Evolutionary conservation across 2,888 invertebrate species (phyloP).

Genomic region (Notocelia uddmanniana): DNA sequence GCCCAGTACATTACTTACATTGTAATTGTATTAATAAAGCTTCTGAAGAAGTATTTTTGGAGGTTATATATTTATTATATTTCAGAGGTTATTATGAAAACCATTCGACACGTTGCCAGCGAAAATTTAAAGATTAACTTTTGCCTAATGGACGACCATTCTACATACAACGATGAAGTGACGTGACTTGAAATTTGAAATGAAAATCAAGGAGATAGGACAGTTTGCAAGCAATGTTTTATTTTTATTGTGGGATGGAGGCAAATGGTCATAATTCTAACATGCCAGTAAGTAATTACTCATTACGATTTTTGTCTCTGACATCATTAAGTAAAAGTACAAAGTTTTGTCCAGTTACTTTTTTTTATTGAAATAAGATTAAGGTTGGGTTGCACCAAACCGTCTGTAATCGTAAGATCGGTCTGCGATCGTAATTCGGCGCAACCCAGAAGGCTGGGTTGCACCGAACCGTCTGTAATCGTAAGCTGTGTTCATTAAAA

Average conservation of each 20-base stretch:
- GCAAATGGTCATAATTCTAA: not conserved
- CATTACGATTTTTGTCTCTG: too few species aligned
- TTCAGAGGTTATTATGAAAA: conserved; percentile 30
- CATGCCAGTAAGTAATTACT: not conserved
- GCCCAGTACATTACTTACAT: not conserved
- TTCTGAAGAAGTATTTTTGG: conserved; percentile 3
- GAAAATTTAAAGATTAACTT: conserved; percentile 36
- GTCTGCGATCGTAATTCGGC: too few species aligned
- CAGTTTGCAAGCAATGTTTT: conserved; percentile 5
- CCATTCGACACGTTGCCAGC: conserved; percentile 23
- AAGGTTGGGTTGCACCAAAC: too few species aligned
- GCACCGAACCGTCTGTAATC: too few species aligned
- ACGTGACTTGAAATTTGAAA: conserved; percentile 33
- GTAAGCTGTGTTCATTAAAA: too few species aligned
- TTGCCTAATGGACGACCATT: conserved; percentile 34
- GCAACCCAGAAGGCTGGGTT: too few species aligned
- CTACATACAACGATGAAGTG: conserved; percentile 28
- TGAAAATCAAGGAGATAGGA: conserved; percentile 22
- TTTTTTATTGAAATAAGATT: too few species aligned
- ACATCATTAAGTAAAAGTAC: too few species aligned
- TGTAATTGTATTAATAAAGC: conserved; percentile 12
- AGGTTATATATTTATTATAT: too few species aligned
- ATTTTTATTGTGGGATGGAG: not conserved
- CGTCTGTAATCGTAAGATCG: too few species aligned
- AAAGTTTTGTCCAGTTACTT: too few species aligned